Evolutionary conservation across 2,113 vertebrate species (phyloP).

Genomic region (Sciurus niger): DNA sequence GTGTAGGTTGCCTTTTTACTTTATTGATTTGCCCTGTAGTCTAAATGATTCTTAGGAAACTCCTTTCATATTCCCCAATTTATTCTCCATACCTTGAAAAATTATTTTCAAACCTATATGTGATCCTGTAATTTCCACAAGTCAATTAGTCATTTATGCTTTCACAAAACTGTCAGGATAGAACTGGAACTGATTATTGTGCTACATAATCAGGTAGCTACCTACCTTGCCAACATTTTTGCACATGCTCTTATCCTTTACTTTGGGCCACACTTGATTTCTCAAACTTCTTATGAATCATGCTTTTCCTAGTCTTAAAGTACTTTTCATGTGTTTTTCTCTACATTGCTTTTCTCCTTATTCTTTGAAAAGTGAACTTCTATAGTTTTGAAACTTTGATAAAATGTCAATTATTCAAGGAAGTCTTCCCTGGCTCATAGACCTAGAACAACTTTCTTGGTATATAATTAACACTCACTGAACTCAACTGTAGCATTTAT

Average conservation of each 20-base stretch:
- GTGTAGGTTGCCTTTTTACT: background rate
- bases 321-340: background rate
- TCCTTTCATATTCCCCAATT: background rate
- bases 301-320: background rate
- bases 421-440: background rate
- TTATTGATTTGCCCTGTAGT: background rate
- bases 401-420: background rate
- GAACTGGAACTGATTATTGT: background rate
- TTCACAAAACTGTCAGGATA: background rate
- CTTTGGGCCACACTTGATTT: background rate
- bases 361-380: background rate
- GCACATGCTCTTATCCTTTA: accelerated
- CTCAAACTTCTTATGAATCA: background rate
- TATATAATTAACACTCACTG: background rate
- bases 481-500: background rate
- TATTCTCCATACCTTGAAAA: background rate
- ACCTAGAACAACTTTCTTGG: background rate
- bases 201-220: background rate
- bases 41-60: background rate
- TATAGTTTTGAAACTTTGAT: background rate
- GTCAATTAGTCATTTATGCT: background rate
- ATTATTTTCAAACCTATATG: background rate
- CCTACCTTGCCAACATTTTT: background rate
- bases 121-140: background rate
- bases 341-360: background rate